These are phyloP conservation scores for Chaetoderma sp. DNA, from an alignment of 2,888 invertebrate genomes.

Conservation along the genomic window DNA sequence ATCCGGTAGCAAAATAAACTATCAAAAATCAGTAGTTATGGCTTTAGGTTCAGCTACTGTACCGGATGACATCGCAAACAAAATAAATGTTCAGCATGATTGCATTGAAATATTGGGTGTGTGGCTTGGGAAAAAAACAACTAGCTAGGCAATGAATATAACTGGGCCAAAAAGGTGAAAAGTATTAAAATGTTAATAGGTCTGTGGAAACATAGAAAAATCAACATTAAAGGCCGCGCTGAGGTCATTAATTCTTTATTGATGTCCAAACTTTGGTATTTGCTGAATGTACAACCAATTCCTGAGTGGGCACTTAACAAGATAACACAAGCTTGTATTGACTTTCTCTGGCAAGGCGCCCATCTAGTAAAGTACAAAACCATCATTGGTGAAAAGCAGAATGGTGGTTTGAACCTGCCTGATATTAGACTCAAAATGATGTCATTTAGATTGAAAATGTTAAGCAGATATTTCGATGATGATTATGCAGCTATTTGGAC, in stretches of 20 bases:
- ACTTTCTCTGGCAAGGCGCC: conserved; percentile 1
- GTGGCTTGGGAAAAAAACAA: background rate
- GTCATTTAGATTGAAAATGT: background rate
- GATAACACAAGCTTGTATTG: background rate
- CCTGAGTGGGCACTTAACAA: background rate
- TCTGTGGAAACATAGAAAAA: background rate
- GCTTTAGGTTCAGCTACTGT: background rate
- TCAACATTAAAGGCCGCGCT: background rate
- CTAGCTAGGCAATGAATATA: background rate
- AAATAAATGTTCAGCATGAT: background rate
- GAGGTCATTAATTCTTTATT: background rate
- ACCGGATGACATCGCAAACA: background rate
- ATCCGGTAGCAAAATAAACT: conserved; percentile 32
- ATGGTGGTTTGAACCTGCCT: background rate
- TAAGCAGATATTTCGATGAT: background rate
- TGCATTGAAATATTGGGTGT: background rate
- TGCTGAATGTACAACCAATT: background rate
- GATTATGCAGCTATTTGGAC: background rate
- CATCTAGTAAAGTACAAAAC: background rate
- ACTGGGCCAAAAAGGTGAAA: background rate
- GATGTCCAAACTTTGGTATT: background rate
- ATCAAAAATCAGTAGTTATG: background rate
- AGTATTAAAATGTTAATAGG: background rate
- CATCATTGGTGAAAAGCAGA: background rate
- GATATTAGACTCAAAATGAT: background rate